These are phyloP conservation scores for Sipha flava DNA, from an alignment of 1,140 invertebrate species.

Conservation along the genomic window DNA sequence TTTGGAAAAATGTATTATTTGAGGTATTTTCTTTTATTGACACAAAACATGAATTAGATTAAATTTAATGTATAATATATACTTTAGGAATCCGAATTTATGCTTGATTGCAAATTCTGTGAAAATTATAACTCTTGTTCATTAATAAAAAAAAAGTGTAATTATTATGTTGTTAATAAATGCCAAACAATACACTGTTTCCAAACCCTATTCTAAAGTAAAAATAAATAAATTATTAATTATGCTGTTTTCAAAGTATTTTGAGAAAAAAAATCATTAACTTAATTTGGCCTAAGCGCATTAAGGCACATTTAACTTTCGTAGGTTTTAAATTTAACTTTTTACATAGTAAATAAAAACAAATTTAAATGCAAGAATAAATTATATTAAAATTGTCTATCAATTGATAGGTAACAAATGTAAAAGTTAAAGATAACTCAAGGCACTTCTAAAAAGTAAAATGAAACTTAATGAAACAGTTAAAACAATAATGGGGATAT, in stretches of 20 bases:
- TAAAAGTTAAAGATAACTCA: constrained; percentile 18
- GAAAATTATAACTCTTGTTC: too few relatives aligned
- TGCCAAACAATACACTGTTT: background rate
- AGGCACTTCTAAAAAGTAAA: constrained; percentile 13
- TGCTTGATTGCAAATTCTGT: too few relatives aligned
- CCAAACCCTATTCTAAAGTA: background rate
- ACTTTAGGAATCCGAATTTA: too few relatives aligned
- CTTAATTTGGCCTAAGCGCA: constrained; percentile 19
- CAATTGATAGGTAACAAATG: background rate
- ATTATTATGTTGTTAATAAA: too few relatives aligned
- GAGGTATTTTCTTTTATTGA: background rate
- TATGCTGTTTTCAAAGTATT: background rate
- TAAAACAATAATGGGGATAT: background rate
- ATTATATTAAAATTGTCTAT: background rate
- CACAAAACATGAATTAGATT: too few relatives aligned
- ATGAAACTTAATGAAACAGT: background rate
- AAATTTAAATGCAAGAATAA: background rate
- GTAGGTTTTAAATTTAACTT: background rate
- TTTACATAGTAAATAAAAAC: background rate
- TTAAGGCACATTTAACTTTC: constrained; percentile 20
- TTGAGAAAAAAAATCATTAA: background rate
- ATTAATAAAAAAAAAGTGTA: too few relatives aligned
- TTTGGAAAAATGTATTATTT: background rate
- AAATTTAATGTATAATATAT: background rate
- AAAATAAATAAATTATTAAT: background rate